Percentiles rank a stretch among this genome's conserved stretches.
These are phyloP conservation scores for Drosophila ambigua DNA, from an alignment of 1,140 invertebrate genomes.

Conservation along the genomic window DNA sequence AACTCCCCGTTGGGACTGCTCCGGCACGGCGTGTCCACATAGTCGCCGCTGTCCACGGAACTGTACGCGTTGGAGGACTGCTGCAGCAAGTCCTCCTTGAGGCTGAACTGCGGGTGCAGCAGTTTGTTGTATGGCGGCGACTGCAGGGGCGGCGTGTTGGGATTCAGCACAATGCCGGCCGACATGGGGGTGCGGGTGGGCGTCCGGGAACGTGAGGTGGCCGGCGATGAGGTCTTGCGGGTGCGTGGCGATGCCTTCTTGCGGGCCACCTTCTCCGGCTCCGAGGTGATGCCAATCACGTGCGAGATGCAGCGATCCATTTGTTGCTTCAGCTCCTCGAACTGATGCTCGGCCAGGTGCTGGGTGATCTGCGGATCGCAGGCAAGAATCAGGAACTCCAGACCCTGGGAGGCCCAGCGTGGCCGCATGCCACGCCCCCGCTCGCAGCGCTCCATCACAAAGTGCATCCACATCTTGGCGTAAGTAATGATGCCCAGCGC, in stretches of 20 bases:
- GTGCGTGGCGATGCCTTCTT: slow-evolving; percentile 84
- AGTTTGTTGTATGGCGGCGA: slow-evolving; percentile 81
- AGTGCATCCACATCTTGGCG: slow-evolving; percentile 94
- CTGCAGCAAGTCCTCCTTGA: slow-evolving; percentile 74
- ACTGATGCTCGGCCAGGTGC: slow-evolving; percentile 90
- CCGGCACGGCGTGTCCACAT: slow-evolving; percentile 51
- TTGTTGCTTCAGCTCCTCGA: slow-evolving; percentile 89
- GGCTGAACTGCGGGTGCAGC: slow-evolving; percentile 79
- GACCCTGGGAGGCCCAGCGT: slow-evolving; percentile 92
- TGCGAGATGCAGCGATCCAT: slow-evolving; percentile 92
- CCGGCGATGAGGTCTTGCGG: slow-evolving; percentile 80
- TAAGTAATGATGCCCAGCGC: slow-evolving; percentile 88
- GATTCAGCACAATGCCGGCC: slow-evolving; percentile 70
- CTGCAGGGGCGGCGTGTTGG: slow-evolving; percentile 70
- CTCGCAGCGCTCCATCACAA: slow-evolving; percentile 92
- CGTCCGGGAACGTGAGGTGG: slow-evolving; percentile 72
- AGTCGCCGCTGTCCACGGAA: slow-evolving; percentile 60
- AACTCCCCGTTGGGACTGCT: slow-evolving; percentile 55
- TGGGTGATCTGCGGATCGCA: slow-evolving; percentile 92
- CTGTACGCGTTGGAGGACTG: slow-evolving; percentile 54
- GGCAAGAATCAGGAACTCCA: slow-evolving; percentile 93
- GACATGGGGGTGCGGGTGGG: slow-evolving; percentile 79
- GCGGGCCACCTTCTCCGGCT: slow-evolving; percentile 83
- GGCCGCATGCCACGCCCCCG: slow-evolving; percentile 92
- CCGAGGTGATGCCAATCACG: slow-evolving; percentile 88